Evolutionary conservation across 1,140 invertebrate genomes (phyloP), one percentile per base, ranked within the genome.

Genomic region (Pinna nobilis): DNA sequence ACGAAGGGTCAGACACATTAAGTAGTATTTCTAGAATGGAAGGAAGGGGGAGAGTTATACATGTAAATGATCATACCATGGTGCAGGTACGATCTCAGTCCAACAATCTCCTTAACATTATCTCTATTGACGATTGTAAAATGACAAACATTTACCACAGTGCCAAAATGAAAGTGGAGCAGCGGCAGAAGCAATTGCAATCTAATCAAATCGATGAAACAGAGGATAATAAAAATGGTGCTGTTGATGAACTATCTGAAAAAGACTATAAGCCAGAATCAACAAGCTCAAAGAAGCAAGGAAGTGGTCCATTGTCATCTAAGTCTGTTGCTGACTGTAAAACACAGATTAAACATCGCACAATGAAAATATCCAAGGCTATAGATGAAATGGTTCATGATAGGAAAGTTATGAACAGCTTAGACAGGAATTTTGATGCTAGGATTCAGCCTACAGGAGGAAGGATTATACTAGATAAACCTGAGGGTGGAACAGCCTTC

Each of bases 51-150:
- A 63, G 51, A 39, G 23, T 66, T 5, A 70, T 75, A 30, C 50
- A 66, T 20, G 59, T 49, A 23, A 72, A 67, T 23, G 60, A 71
- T 57, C 30, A 59, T 6, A 49, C 18, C 11, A 49, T 66, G 55
- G 32, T 60, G 35, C 57, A 28, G 33, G 32, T 55, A 35, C 64
- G 59, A 39, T 68, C 70, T 32, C 50, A 60, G 59, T 84, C 82
- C 28, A 85, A 85, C 61, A 66, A 51, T 53, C 75, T 85, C 28
- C 72, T 85, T 6, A 82, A 84, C 70, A 77, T 85, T 0, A 75
- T 84, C 5, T 78, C 84, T 33, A 81, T 85, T 9, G 84, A 85
- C 64, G 84, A 85, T 60, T 82, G 79, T 47, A 81, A 78, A 57
- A 64, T 77, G 55, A 28, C 53, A 18, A 70, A 79, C 47, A 44